These are phyloP conservation scores for Sciaenops ocellatus DNA, from an alignment of 2,797 vertebrate genomes.

Conservation along the genomic window DNA sequence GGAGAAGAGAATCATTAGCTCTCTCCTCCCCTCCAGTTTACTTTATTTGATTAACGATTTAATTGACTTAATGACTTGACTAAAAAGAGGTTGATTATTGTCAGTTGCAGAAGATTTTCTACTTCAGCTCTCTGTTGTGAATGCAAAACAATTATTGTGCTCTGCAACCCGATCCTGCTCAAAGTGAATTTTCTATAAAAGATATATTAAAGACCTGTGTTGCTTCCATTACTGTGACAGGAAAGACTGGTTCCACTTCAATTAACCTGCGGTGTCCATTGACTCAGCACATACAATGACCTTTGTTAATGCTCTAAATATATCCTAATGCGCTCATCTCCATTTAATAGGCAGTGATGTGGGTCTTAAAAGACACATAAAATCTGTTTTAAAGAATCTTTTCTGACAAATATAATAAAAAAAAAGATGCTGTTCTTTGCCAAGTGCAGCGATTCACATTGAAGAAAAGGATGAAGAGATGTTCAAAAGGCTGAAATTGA, in stretches of 20 bases:
- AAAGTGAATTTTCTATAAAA: constrained; percentile 30
- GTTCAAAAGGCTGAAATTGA: neutral
- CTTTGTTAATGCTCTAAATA: constrained; percentile 29
- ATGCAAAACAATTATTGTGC: constrained; percentile 9
- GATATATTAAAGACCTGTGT: constrained; percentile 1
- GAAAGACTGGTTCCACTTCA: constrained; percentile 75
- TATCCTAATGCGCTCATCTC: neutral
- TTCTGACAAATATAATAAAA: neutral
- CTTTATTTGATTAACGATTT: neutral
- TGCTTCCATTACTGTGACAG: constrained; percentile 50
- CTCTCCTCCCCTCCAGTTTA: neutral
- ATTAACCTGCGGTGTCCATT: constrained; percentile 48
- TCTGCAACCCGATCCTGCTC: constrained; percentile 35
- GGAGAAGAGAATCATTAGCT: neutral
- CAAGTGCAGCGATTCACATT: neutral
- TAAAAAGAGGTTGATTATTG: neutral
- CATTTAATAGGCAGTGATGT: neutral
- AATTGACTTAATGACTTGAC: neutral
- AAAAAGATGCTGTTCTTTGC: neutral
- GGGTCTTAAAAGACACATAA: neutral
- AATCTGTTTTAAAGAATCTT: neutral
- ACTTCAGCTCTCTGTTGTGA: constrained; percentile 1
- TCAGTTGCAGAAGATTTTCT: neutral
- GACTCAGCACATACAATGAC: constrained; percentile 37
- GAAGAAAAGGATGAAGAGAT: neutral